Evolutionary conservation across 1,140 invertebrate species (phyloP), one percentile per base, ranked within the genome.

Genomic region (Calliopsis andreniformis): DNA sequence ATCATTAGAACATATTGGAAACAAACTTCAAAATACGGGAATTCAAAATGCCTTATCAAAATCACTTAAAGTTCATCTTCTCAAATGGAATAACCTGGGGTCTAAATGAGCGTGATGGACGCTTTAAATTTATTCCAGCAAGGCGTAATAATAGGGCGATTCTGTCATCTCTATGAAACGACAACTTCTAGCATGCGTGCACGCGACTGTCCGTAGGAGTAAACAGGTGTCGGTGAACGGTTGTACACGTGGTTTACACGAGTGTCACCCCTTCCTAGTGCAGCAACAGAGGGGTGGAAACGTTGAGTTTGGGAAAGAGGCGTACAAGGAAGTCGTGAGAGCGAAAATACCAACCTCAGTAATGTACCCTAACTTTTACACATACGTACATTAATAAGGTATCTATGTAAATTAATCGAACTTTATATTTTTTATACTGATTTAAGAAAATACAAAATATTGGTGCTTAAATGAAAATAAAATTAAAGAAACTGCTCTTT

Each of bases 201-300:
- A 76, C 61, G 61, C 71, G 61, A 80, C 51, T 39, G 80, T 82
- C 78, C 80, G 76, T 78, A 82, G 81, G 80, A 83, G 79, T 83
- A 83, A 83, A 83, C 81, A 83, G 80, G 81, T 83, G 81, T 83
- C 80, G 76, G 75, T 61, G 76, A 71, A 75, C 76, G 76, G 62
- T 23, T 66, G 75, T 78, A 83, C 76, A 82, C 80, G 80, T 58
- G 76, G 80, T 79, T 83, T 82, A 82, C 80, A 82, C 64, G 80
- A 72, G 75, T 66, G 76, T 75, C 82, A 78, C 71, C 80, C 78
- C 82, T 84, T 67, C 78, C 78, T 80, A 62, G 72, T 85, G 80
- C 76, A 80, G 58, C 81, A 73, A 51, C 76, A 10, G 69, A 70
- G 59, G 82, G 80, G 79, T 77, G 59, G 73, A 82, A 77, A 75